A percentile compares a stretch with the other conserved stretches of the same genome.
phyloP scores from a whole-genome alignment of 2,113 vertebrate genomes.

The Cavia porcellus region DNA sequence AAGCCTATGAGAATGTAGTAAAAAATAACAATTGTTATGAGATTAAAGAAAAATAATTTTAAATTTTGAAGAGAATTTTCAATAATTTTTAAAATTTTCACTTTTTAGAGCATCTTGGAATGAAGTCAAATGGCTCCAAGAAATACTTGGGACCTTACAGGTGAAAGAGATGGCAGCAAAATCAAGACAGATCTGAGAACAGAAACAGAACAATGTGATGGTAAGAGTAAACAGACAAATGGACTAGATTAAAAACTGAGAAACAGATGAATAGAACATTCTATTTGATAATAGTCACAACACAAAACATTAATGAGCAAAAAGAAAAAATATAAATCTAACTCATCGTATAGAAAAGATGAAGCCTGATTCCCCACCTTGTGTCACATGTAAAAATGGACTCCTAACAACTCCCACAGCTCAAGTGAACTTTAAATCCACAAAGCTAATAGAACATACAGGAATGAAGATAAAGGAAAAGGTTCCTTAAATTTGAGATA shows the following conservation, averaged over 20 bases:
- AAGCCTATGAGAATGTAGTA: background rate
- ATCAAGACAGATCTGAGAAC: background rate
- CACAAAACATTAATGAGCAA: background rate
- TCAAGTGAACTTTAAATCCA: background rate
- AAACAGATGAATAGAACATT: background rate
- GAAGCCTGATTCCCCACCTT: background rate
- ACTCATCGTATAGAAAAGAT: background rate
- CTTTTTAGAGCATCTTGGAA: background rate
- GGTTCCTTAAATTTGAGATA: background rate
- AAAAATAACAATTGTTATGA: background rate
- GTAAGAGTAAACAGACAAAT: background rate
- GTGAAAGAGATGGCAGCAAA: background rate
- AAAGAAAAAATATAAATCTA: background rate
- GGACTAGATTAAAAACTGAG: background rate
- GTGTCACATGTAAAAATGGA: background rate
- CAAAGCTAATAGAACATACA: background rate
- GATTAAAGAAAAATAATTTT: background rate
- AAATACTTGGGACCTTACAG: background rate
- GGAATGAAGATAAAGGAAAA: background rate
- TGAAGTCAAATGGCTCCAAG: background rate
- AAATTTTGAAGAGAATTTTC: background rate
- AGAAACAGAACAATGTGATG: background rate
- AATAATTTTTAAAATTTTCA: background rate
- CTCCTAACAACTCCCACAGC: too few relatives aligned
- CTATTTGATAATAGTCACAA: background rate